These are phyloP conservation scores for Cyrtorhinus lividipennis DNA, from an alignment of 1,140 invertebrate genomes.

Conservation along the genomic window DNA sequence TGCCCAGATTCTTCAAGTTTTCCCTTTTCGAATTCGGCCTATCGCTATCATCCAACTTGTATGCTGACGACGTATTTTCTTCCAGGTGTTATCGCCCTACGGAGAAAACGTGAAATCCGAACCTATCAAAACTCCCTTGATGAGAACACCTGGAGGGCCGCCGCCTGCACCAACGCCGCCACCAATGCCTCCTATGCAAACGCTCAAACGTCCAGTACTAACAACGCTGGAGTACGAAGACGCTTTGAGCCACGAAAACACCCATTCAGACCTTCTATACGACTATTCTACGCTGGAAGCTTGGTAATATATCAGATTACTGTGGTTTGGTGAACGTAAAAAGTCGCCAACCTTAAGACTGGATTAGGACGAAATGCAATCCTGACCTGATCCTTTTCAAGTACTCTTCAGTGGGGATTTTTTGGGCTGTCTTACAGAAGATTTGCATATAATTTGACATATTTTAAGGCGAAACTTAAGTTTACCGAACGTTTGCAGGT, in stretches of 20 bases:
- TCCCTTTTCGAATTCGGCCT: too few relatives aligned
- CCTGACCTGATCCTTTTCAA: too few relatives aligned
- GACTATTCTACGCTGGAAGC: constrained; percentile 71
- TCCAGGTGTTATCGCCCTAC: constrained; percentile 32
- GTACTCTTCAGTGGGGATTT: too few relatives aligned
- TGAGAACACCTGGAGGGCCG: constrained; percentile 18
- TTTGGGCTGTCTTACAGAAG: too few relatives aligned
- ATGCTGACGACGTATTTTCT: too few relatives aligned
- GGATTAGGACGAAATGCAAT: too few relatives aligned
- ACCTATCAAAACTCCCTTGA: constrained; percentile 22
- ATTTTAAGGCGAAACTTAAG: not conserved
- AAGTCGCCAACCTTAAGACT: too few relatives aligned
- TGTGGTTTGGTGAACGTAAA: too few relatives aligned
- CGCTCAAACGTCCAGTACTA: constrained; percentile 53
- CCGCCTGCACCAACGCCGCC: constrained; percentile 22
- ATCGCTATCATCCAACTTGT: too few relatives aligned
- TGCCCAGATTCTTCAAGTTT: too few relatives aligned
- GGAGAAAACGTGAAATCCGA: constrained; percentile 15
- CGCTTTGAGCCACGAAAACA: constrained; percentile 58
- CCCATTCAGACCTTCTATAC: constrained; percentile 66
- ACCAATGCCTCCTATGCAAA: constrained; percentile 22
- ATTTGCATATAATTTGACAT: too few relatives aligned
- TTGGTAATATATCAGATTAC: constrained; percentile 43
- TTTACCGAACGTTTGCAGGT: constrained; percentile 41
- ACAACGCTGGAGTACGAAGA: constrained; percentile 55